Evolutionary conservation across 2,797 vertebrate genomes (phyloP).

Genomic region (Myotis vivesi): DNA sequence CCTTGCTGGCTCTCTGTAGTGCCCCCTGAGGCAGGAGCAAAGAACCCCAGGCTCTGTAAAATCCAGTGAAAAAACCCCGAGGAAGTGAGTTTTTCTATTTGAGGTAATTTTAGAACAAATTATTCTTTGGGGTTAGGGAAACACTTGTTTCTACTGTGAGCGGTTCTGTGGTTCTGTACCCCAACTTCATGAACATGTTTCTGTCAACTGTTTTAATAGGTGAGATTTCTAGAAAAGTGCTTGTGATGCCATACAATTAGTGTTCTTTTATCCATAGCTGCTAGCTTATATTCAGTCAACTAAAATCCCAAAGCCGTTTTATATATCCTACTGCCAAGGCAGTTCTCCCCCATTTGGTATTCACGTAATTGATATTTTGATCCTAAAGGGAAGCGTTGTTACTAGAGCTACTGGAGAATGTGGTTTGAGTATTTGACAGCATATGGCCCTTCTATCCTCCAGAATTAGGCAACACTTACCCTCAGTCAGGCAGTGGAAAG

Average conservation of each 20-base stretch:
- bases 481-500: background rate
- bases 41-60: background rate
- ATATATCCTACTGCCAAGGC: background rate
- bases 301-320: background rate
- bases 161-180: background rate
- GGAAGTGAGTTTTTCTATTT: background rate
- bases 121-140: background rate
- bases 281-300: background rate
- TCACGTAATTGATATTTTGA: background rate
- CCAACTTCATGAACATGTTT: background rate
- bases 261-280: background rate
- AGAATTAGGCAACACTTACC: background rate
- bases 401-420: background rate
- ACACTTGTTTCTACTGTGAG: background rate
- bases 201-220: background rate
- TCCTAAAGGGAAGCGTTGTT: background rate
- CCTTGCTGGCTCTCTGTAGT: fast-evolving
- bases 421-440: background rate
- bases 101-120: background rate
- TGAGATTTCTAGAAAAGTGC: background rate
- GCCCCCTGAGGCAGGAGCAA: background rate
- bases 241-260: background rate
- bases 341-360: background rate
- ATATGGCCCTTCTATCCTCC: background rate
- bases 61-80: background rate